Conservation (phyloP, 2,113 vertebrate species). For the Acrocephalus arundinaceus region DNA sequence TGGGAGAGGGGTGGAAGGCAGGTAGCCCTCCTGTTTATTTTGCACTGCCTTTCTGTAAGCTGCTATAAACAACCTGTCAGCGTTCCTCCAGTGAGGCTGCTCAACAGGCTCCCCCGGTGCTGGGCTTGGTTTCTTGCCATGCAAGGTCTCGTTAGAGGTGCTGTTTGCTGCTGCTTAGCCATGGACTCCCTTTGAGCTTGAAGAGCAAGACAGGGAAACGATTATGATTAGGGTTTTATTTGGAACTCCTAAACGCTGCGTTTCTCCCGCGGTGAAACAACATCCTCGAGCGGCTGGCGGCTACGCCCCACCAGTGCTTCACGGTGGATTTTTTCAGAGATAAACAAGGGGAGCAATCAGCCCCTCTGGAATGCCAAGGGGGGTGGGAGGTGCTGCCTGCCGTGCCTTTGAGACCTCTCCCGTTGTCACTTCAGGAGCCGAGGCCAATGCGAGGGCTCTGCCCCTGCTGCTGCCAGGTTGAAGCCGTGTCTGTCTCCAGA, state of each 20-base stretch:
- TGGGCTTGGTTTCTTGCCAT: not conserved
- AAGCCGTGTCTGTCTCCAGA: not conserved
- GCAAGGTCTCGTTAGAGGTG: slow-evolving; percentile 23
- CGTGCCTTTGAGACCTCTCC: slow-evolving; percentile 2
- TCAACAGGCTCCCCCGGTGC: slow-evolving; percentile 26
- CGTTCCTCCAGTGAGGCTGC: not conserved
- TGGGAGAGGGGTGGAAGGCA: not conserved
- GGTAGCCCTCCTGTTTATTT: slow-evolving; percentile 11
- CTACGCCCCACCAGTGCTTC: not conserved
- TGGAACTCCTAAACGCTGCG: not conserved
- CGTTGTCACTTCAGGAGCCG: not conserved
- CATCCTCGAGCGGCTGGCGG: not conserved
- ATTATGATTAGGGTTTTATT: slow-evolving; percentile 9
- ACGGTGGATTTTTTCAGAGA: not conserved
- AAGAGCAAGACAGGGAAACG: not conserved
- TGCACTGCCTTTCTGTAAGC: not conserved
- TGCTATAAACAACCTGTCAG: slow-evolving; percentile 9
- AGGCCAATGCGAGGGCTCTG: not conserved
- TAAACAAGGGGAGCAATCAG: slow-evolving; percentile 42
- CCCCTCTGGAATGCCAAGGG: not conserved
- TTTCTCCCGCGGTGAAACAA: not conserved
- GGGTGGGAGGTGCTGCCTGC: slow-evolving; percentile 17
- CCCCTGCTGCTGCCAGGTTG: not conserved
- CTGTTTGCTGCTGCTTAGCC: slow-evolving; percentile 23
- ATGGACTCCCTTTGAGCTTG: not conserved